A percentile compares a stretch with the other conserved stretches of the same genome.
Conservation (phyloP, 2,888 invertebrate species). For the Dastarcus helophoroides region DNA sequence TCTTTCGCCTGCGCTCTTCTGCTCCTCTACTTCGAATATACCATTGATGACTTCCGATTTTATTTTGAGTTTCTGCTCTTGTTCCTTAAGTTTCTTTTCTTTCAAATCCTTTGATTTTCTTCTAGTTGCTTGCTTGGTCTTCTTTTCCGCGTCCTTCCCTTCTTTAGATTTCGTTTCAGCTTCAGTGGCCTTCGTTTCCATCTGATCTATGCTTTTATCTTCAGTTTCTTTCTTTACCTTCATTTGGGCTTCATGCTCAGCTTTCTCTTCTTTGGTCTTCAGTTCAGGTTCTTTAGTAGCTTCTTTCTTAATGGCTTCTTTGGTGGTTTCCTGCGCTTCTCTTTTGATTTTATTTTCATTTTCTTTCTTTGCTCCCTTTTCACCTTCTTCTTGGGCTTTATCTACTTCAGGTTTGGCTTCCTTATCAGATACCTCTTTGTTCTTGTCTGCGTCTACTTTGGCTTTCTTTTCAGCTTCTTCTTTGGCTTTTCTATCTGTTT, state of each 20-base stretch:
- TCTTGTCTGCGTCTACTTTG: constrained; percentile 6
- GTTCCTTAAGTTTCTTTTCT: constrained; percentile 13
- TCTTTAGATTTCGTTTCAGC: constrained; percentile 8
- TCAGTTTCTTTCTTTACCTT: constrained; percentile 19
- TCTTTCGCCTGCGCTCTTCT: no score
- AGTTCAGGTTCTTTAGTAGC: constrained; percentile 16
- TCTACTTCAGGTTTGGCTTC: constrained; percentile 29
- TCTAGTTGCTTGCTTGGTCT: constrained; percentile 11
- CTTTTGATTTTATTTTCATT: constrained; percentile 33
- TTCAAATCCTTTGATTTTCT: constrained; percentile 17
- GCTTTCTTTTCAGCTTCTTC: constrained; percentile 9
- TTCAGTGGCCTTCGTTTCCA: no score
- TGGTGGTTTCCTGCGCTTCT: constrained; percentile 30
- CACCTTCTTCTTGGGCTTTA: constrained; percentile 24
- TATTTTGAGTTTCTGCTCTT: constrained; percentile 8
- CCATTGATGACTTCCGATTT: no score
- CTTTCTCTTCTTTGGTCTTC: constrained; percentile 22
- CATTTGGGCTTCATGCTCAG: constrained; percentile 20
- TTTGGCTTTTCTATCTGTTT: constrained; percentile 10
- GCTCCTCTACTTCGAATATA: no score
- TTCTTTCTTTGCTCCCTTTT: constrained; percentile 14
- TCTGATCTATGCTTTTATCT: constrained; percentile 33
- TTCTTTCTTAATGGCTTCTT: constrained; percentile 33
- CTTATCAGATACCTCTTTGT: constrained; percentile 28
- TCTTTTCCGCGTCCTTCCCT: constrained; percentile 7